Conservation (phyloP, 1,140 invertebrate genomes). For the Formica exsecta region DNA sequence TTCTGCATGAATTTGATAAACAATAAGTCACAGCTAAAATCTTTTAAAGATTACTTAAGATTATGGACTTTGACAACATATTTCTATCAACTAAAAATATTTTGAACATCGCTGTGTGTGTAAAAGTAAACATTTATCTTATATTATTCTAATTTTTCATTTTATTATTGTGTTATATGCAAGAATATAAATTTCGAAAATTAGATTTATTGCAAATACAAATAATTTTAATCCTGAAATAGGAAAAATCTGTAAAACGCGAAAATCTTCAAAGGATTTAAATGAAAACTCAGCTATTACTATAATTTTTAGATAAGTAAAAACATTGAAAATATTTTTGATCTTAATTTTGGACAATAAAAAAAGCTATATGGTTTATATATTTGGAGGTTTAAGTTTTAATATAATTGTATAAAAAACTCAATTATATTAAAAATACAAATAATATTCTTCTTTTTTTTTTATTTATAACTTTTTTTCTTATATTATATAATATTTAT, state of each 20-base stretch:
- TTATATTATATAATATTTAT: slow-evolving; percentile 3
- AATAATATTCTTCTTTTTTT: neutral
- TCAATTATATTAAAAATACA: neutral
- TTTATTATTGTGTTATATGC: slow-evolving; percentile 7
- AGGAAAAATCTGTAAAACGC: neutral
- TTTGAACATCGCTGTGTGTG: too few species aligned
- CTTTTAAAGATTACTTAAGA: too few species aligned
- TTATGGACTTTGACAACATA: too few species aligned
- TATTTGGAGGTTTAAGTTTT: neutral
- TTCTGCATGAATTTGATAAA: too few species aligned
- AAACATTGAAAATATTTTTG: neutral
- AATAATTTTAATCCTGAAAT: neutral
- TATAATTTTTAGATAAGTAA: neutral
- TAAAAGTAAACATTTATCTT: too few species aligned
- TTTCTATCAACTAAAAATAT: too few species aligned
- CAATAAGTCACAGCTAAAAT: too few species aligned
- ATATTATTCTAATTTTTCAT: neutral
- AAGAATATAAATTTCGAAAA: neutral
- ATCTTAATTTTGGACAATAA: neutral
- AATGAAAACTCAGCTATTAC: slow-evolving; percentile 73
- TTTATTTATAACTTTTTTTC: neutral
- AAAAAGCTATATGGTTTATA: neutral
- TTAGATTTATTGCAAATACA: neutral
- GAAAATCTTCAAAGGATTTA: slow-evolving; percentile 36
- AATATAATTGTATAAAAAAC: neutral